Base-by-base conservation (phyloP, 2,797 vertebrate species). In the Enteromius radiatus region DNA sequence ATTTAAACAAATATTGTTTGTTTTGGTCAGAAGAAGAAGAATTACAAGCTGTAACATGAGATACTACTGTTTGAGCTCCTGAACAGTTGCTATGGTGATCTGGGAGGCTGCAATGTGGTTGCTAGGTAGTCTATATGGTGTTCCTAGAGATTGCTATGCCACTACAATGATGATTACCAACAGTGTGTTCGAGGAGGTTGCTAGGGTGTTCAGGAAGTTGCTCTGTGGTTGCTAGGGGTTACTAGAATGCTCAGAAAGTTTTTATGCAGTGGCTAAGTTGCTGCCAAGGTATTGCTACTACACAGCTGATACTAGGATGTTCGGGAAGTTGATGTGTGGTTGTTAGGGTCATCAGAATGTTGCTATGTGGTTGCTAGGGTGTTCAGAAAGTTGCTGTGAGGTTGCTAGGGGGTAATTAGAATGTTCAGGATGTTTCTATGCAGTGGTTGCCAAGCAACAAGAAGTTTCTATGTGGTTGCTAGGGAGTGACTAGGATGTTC, bases 51-150 rank as follows among this genome's bases (percentile, higher is more conserved):
- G 38, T 19, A 71, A 28, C 68, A 19, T 47, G 3, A 47, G 14
- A 70, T 8, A 70, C 15, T 4, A 61, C 14, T 28, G 23, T 28
- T 28, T 11, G 15, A 15, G 59, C 12, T 61, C 23, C 59, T 61
- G 12, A 28, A 28, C 14, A 14, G 59, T 61, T 61, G 59, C 59
- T 61, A 61, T 61, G 59, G 59, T 28, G 33, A 61, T 61, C 26
- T 61, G 26, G 10, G 26, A 61, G 59, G 59, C 26, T 61, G 59
- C 26, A 1, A 28, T 26, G 56, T 26, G 56, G 56, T 61, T 61
- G 59, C 26, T 61, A 61, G 59, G 59, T 61, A 61, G 23, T 61
- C 59, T 61, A 15, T 28, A 61, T 61, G 56, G 56, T 59, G 56
- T 59, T 59, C 23, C 56, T 59, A 28, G 23, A 54, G 19, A 5